Base-by-base conservation (phyloP, 2,888 invertebrate genomes). In the Lepidocyrtoides sp. region DNA sequence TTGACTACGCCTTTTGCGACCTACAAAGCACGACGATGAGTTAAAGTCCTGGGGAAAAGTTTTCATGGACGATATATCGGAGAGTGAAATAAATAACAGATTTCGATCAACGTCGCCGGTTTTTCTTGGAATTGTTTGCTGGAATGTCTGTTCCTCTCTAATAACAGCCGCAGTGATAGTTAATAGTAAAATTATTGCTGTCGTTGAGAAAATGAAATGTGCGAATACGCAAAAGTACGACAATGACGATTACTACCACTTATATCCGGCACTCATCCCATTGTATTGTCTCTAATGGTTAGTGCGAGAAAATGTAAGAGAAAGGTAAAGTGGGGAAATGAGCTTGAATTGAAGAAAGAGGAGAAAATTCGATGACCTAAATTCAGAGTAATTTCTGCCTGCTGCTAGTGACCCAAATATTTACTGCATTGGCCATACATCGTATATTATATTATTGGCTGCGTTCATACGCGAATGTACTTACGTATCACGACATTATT, bases 391-490 rank as follows among this genome's bases (percentile, higher is more conserved):
- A 72, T 89, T 89, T 75, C 57, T 83, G 82, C 72, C 82, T 75
- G 83, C 72, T 84, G 54, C 82, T 82, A 89, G 57, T 89, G 89
- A 75, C 83, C 88, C 36, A 88, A 81, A 88, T 88, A 88, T 88
- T 88, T 60, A 48, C 54, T 57, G 57, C 63, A 87, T 63, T 77
- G 63, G 63, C 20, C n/a, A 48, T 69, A 72, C 4, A 29, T n/a
- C 66, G 3, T 41, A 72, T 20, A n/a, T 36, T 72, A 72, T 41
- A 72, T 41, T 44, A 72, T 72, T 54, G 48, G 77, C 77, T 51
- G 51, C 12, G 51, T n/a, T 48, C 44, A 26, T 29, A 26, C 2
- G 14, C 1, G 8, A 20, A 44, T 44, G 41, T 63, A 57, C 5
- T n/a, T n/a, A n/a, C n/a, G n/a, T n/a, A 26, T 32, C 36, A 66